Base-by-base conservation (phyloP, 2,113 vertebrate genomes). In the Gallinago undulata region DNA sequence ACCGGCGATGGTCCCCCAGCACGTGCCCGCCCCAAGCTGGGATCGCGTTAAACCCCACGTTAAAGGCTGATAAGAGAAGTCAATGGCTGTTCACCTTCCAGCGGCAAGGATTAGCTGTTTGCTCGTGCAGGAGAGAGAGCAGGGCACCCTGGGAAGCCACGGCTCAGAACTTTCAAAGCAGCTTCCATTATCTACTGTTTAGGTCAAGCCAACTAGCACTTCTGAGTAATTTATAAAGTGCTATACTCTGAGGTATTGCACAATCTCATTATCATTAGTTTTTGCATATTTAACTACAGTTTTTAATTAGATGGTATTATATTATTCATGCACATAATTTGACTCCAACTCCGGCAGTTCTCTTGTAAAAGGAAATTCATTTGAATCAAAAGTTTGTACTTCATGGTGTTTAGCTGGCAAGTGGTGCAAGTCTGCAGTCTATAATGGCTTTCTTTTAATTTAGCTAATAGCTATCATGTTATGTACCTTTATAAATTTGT, bases 301-400 rank as follows among this genome's bases (percentile, higher is more conserved):
- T 99, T 99, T 99, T 99, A 99, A 99, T 99, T 99, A 99, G 99
- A 99, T 98, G 98, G 98, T 99, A 99, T 99, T 99, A 99, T 99
- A 99, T 99, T 99, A 99, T 99, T 99, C 99, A 99, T 99, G 99
- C 99, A 99, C 99, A 99, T 99, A 99, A 99, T 99, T 99, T 99
- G 98, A 99, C 98, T 98, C 98, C 93, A 98, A 98, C 98, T 98
- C 97, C 91, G 98, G 97, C 98, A 97, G 98, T 98, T 98, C 98
- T 98, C 98, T 97, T 98, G 96, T 93, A 98, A 91, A 97, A 97
- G 97, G 97, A 98, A 97, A 97, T 96, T 95, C 97, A 97, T 96
- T 97, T 96, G 98, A 98, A 98, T 97, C 95, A 97, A 97, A 98
- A 97, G 97, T 98, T 98, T 96, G 98, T 87, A 81, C 97, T 97